A percentile compares a stretch with the other conserved stretches of the same genome.
Evolutionary conservation across 2,113 vertebrate genomes (phyloP).

Genomic region (Meriones unguiculatus): DNA sequence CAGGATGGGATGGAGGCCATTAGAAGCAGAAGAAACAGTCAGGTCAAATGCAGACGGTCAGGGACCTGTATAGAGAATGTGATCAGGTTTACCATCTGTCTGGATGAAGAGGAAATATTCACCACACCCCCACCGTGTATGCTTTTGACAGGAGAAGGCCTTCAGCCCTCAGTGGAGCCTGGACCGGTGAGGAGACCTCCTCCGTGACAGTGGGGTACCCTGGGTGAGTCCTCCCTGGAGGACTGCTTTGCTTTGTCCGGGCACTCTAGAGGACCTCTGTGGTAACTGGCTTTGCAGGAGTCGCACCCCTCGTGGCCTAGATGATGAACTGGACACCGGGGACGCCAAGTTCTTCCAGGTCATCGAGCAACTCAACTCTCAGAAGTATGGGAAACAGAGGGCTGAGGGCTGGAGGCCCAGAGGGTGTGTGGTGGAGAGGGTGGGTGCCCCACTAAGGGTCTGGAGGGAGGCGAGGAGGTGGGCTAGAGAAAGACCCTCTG

Average conservation of each 20-base stretch:
- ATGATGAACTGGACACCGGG: slow-evolving; percentile 82
- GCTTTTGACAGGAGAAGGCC: slow-evolving; percentile 79
- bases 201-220: background rate
- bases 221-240: background rate
- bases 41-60: background rate
- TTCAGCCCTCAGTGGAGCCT: slow-evolving; percentile 80
- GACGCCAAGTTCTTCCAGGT: slow-evolving; percentile 86
- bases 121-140: background rate
- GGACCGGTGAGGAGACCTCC: slow-evolving; percentile 81
- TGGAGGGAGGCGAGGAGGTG: background rate
- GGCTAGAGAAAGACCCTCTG: background rate
- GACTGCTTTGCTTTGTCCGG: slow-evolving; percentile 2
- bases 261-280: slow-evolving; percentile 19
- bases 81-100: background rate
- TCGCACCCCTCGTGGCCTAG: slow-evolving; percentile 77
- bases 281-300: slow-evolving; percentile 71
- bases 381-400: slow-evolving; percentile 78
- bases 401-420: background rate
- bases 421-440: background rate
- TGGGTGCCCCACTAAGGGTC: background rate
- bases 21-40: background rate
- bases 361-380: slow-evolving; percentile 86
- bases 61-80: background rate
- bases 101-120: background rate
- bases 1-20: background rate